phyloP scores from a whole-genome alignment of 2,888 invertebrate genomes.

The Campaea margaritaria region DNA sequence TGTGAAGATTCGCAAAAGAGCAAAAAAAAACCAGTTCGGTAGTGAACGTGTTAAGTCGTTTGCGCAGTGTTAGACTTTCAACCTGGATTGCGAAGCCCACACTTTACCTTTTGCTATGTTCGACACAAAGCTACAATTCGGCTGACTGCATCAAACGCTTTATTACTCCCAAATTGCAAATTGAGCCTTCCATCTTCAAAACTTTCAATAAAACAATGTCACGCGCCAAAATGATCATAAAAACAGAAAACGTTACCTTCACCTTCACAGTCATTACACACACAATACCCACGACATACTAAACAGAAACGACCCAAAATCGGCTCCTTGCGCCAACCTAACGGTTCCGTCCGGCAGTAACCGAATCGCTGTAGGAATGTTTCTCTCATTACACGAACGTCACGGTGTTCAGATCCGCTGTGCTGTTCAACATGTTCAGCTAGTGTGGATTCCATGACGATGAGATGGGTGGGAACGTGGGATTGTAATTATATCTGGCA shows the following conservation, averaged over 20 bases:
- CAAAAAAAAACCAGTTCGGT: too few species aligned
- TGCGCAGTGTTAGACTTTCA: too few species aligned
- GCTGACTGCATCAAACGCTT: too few species aligned
- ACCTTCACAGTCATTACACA: background rate
- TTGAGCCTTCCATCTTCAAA: too few species aligned
- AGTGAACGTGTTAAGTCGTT: too few species aligned
- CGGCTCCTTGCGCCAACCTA: conserved; percentile 34
- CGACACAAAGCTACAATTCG: too few species aligned
- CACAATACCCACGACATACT: conserved; percentile 11
- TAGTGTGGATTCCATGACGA: conserved; percentile 30
- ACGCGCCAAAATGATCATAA: too few species aligned
- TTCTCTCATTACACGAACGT: conserved; percentile 46
- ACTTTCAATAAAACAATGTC: too few species aligned
- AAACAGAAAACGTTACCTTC: background rate
- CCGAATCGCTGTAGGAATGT: conserved; percentile 38
- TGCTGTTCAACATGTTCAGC: conserved; percentile 17
- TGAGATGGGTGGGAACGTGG: conserved; percentile 35
- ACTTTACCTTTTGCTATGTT: too few species aligned
- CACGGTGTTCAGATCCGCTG: conserved; percentile 42
- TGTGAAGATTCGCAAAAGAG: too few species aligned
- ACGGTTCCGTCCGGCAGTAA: conserved; percentile 29
- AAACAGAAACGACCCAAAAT: conserved; percentile 31
- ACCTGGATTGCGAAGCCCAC: too few species aligned
- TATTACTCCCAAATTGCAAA: too few species aligned
- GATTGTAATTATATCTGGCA: conserved; percentile 26